phyloP scores from a whole-genome alignment of 2,888 invertebrate genomes.

The Brachypalpus laphriformis region DNA sequence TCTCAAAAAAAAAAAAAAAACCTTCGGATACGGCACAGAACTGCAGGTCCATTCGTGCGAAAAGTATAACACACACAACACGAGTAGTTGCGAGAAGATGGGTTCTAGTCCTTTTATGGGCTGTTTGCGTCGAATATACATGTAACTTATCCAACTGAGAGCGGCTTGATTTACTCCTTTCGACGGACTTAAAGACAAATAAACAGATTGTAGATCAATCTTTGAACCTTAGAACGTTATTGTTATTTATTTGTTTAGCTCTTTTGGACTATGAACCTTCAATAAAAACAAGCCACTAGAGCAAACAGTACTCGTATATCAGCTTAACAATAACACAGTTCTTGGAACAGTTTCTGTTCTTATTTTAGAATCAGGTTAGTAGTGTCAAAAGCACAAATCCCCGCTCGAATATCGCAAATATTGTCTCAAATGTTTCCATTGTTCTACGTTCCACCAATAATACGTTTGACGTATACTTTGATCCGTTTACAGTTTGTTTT shows the following conservation, averaged over 20 bases:
- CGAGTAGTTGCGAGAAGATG: too few relatives aligned
- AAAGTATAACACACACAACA: too few relatives aligned
- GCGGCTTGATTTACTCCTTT: too few relatives aligned
- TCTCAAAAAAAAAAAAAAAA: too few relatives aligned
- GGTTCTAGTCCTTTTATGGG: too few relatives aligned
- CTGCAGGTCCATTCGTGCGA: too few relatives aligned
- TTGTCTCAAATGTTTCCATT: background rate
- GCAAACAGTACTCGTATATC: too few relatives aligned
- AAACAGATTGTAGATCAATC: too few relatives aligned
- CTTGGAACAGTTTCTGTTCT: background rate
- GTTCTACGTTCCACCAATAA: background rate
- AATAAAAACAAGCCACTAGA: background rate
- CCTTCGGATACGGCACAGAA: too few relatives aligned
- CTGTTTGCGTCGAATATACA: too few relatives aligned
- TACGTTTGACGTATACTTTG: constrained; percentile 26
- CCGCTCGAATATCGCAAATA: background rate
- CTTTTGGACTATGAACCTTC: background rate
- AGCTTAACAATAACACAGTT: background rate
- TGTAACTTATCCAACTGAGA: too few relatives aligned
- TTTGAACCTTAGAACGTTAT: background rate
- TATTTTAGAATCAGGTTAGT: constrained; percentile 3
- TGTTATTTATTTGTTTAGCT: background rate
- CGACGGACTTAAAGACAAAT: too few relatives aligned
- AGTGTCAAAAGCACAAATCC: background rate
- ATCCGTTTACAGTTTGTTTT: background rate